Conservation (phyloP, 2,888 invertebrate species). For the Nematopogon swammerdamellus region DNA sequence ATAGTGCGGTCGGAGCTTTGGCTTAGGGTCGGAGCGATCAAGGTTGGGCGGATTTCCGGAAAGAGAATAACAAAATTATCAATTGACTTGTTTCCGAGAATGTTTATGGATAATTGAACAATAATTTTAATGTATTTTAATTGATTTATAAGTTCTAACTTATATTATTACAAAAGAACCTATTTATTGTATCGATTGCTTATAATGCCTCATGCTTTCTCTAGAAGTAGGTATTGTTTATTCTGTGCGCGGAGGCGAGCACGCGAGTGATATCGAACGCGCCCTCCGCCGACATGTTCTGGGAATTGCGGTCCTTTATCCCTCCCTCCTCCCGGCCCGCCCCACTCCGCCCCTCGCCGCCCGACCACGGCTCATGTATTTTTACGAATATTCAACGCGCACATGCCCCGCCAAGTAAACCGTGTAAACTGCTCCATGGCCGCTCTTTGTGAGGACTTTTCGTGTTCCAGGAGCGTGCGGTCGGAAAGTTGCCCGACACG, state of each 20-base stretch:
- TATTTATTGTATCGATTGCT: no score
- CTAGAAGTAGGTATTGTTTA: no score
- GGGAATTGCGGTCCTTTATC: background rate
- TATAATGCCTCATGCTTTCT: no score
- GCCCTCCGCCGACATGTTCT: background rate
- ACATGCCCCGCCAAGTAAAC: background rate
- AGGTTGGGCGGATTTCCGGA: no score
- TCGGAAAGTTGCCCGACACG: background rate
- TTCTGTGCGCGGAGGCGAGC: background rate
- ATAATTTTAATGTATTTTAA: no score
- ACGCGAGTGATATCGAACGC: background rate
- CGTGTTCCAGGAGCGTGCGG: background rate
- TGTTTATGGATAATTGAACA: no score
- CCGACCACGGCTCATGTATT: background rate
- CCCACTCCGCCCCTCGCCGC: background rate
- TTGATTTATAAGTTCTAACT: no score
- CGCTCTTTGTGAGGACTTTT: background rate
- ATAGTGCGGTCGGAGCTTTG: no score
- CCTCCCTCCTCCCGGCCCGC: background rate
- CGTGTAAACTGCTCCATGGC: background rate
- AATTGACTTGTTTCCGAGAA: no score
- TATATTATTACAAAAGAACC: no score
- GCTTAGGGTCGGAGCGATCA: no score
- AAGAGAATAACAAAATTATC: no score
- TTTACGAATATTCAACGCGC: background rate